Percentiles rank a stretch among this genome's conserved stretches.
phyloP scores from a whole-genome alignment of 2,113 vertebrate species.

The Cavia porcellus region DNA sequence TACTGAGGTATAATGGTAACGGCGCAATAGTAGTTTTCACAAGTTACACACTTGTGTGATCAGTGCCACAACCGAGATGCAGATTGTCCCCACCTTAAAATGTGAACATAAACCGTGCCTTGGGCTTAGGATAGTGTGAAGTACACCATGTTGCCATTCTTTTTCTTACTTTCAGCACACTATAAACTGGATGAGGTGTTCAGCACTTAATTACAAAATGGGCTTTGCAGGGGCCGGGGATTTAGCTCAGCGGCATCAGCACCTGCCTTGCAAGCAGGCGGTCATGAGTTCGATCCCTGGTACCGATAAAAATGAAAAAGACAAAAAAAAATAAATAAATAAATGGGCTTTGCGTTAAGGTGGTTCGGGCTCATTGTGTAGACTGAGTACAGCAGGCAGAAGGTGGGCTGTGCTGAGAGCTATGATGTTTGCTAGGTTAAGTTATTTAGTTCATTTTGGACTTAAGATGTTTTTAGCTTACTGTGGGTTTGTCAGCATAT shows the following conservation, averaged over 20 bases:
- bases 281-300: too few species aligned
- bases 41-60: background rate
- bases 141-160: background rate
- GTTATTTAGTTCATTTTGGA: background rate
- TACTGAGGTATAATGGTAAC: constrained; percentile 38
- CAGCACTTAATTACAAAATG: background rate
- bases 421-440: background rate
- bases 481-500: background rate
- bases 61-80: background rate
- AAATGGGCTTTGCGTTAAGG: background rate
- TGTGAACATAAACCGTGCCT: background rate
- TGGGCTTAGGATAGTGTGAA: background rate
- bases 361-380: background rate
- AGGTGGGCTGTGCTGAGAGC: background rate
- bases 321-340: too few species aligned
- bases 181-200: background rate
- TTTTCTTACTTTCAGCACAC: background rate
- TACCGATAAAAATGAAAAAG: too few species aligned
- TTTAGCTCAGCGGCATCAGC: too few species aligned
- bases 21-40: background rate
- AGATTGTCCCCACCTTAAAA: background rate
- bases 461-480: background rate
- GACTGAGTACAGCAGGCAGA: background rate
- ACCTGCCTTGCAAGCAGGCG: too few species aligned
- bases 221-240: background rate